Base-by-base conservation (phyloP, 2,888 invertebrate species). In the Eilema depressum region DNA sequence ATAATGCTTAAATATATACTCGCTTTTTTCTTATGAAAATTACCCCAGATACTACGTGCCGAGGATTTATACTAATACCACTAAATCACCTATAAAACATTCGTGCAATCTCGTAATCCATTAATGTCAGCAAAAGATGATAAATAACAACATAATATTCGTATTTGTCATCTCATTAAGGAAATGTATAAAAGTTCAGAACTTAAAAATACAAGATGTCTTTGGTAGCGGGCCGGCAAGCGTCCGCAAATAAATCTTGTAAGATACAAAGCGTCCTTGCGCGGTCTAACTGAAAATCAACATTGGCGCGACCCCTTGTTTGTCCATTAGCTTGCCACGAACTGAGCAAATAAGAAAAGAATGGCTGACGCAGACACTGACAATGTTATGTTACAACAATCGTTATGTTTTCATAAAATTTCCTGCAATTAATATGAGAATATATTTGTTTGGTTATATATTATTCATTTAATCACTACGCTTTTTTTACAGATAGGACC, bases 251-350 rank as follows among this genome's bases (percentile, higher is more conserved):
- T 92, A 92, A 93, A 93, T 93, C 92, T 91, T 86, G 88, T 86
- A 90, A 92, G 92, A 91, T 90, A 92, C 91, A 91, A 61, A 89
- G 87, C 85, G 72, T 78, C 75, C 82, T 81, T 82, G 86, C 86
- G 68, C 87, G 86, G 88, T 88, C 91, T 93, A 93, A 93, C 93
- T 93, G 88, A 93, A 93, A 93, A 93, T 91, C 94, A 93, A 93
- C 93, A 93, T 89, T 87, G 91, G 85, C 86, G 83, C 87, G 80
- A 91, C 92, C 93, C 66, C 91, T 90, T 95, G 94, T 94, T 94
- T 94, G 94, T 93, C 94, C 94, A 94, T 94, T 95, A 95, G 93
- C 90, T 89, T 88, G 86, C 92, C 89, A 88, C 91, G 89, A 89
- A 90, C 92, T 88, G 88, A 85, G 86, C 91, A 94, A 94, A 94